phyloP scores from a whole-genome alignment of 2,113 vertebrate species.

The Gopherus evgoodei region DNA sequence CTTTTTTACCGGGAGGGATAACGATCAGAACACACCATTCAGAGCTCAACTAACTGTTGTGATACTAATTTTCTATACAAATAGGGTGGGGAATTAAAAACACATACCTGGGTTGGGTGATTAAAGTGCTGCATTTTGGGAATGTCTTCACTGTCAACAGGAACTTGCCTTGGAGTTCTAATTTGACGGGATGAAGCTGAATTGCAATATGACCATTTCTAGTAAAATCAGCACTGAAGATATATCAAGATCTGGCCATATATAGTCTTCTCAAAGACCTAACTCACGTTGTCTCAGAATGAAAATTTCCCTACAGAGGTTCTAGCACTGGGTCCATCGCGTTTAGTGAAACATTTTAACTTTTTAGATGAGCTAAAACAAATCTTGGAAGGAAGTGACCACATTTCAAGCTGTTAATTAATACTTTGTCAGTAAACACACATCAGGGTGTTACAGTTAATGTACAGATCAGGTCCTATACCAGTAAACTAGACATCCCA shows the following conservation, averaged over 20 bases:
- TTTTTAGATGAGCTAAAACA: not conserved
- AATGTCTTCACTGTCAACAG: not conserved
- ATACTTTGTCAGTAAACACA: too few species aligned
- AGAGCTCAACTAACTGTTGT: not conserved
- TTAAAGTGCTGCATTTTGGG: not conserved
- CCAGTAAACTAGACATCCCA: too few species aligned
- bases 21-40: not conserved
- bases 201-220: not conserved
- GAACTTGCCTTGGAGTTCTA: not conserved
- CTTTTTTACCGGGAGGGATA: too few species aligned
- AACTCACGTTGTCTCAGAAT: not conserved
- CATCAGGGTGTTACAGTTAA: too few species aligned
- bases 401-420: not conserved
- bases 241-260: not conserved
- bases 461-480: too few species aligned
- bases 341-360: not conserved
- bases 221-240: not conserved
- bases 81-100: not conserved
- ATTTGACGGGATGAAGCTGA: not conserved
- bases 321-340: not conserved
- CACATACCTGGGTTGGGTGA: not conserved
- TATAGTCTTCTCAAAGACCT: not conserved
- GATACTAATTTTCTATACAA: not conserved
- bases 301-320: not conserved
- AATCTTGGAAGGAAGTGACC: too few species aligned